A percentile compares a stretch with the other conserved stretches of the same genome.
Conservation (phyloP, 1,140 invertebrate genomes). For the Helicoverpa zea region DNA sequence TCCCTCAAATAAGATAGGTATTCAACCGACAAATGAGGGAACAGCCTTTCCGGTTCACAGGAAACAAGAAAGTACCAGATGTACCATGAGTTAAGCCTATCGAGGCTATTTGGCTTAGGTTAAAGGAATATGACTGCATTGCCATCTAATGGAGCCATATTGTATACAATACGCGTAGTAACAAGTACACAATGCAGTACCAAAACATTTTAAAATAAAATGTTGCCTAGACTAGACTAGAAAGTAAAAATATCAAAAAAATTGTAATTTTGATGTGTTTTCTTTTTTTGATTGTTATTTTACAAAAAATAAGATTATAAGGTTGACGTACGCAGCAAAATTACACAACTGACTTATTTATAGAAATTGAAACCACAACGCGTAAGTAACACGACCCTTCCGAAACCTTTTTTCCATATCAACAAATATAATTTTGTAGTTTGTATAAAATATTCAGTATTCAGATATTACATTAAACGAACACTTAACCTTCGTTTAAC, state of each 20-base stretch:
- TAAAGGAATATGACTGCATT: no score
- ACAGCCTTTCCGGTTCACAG: not conserved
- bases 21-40: slow-evolving; percentile 25
- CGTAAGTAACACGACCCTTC: not conserved
- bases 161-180: no score
- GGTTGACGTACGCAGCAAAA: not conserved
- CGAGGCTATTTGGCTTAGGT: no score
- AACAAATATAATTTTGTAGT: not conserved
- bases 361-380: not conserved
- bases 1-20: not conserved
- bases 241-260: no score
- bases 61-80: not conserved
- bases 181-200: no score
- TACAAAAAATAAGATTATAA: no score
- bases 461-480: slow-evolving; percentile 5
- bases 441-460: slow-evolving; percentile 33
- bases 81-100: no score
- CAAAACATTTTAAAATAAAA: no score
- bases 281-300: no score
- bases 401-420: not conserved
- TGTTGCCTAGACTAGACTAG: no score
- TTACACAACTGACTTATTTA: not conserved
- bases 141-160: no score
- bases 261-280: no score
- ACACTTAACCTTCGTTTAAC: slow-evolving; percentile 13